phyloP scores from a whole-genome alignment of 2,113 vertebrate genomes.

The Strix uralensis region DNA sequence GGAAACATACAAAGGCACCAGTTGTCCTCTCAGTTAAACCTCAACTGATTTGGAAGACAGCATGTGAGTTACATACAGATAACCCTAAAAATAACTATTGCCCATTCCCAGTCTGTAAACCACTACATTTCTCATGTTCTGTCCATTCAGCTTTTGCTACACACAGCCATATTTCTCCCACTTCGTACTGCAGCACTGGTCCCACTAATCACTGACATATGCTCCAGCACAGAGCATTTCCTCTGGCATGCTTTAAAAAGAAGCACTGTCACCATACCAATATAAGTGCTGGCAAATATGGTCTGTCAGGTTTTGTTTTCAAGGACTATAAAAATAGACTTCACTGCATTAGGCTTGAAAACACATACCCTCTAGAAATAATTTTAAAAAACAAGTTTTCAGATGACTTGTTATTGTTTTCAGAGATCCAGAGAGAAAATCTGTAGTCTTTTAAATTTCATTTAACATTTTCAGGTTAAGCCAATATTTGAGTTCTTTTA shows the following conservation, averaged over 20 bases:
- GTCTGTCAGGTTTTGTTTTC: constrained; percentile 60
- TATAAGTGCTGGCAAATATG: constrained; percentile 43
- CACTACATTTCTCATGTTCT: background rate
- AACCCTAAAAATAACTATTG: constrained; percentile 10
- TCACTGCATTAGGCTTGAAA: constrained; percentile 23
- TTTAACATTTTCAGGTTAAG: constrained; percentile 3
- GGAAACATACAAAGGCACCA: background rate
- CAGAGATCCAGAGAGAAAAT: constrained; percentile 31
- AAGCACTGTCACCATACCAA: constrained; percentile 26
- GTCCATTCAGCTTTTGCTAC: constrained; percentile 37
- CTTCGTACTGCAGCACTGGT: constrained; percentile 19
- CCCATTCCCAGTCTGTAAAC: background rate
- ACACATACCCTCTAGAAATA: constrained; percentile 54
- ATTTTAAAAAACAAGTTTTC: constrained; percentile 37
- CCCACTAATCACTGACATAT: constrained; percentile 38
- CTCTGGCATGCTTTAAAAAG: constrained; percentile 37
- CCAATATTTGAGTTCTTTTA: background rate
- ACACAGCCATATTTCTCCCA: background rate
- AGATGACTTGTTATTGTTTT: constrained; percentile 50
- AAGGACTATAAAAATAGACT: constrained; percentile 63
- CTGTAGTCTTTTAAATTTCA: constrained; percentile 25
- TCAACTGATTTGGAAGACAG: background rate
- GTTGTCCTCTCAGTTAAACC: background rate
- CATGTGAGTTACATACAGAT: background rate
- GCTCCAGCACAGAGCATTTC: constrained; percentile 19